phyloP scores from a whole-genome alignment of 2,888 invertebrate species.

The Alsophila aescularia region DNA sequence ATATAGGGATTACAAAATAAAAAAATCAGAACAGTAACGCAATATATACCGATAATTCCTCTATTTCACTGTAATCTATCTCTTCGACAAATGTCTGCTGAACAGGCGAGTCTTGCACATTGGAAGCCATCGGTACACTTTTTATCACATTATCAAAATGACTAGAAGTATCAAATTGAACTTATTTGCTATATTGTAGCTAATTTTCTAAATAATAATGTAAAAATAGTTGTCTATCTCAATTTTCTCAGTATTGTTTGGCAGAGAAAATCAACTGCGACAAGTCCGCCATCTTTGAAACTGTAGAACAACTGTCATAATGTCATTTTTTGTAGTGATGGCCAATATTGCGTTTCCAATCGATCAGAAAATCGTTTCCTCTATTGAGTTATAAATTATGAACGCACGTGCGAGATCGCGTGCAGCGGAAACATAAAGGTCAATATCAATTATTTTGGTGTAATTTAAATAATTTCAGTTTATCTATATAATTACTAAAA shows the following conservation, averaged over 20 bases:
- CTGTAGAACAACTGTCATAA: conserved; percentile 63
- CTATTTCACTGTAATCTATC: conserved; percentile 91
- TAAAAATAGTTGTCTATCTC: conserved; percentile 68
- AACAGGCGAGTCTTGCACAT: conserved; percentile 78
- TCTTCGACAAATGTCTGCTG: conserved; percentile 88
- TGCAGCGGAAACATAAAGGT: no score
- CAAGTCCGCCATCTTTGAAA: conserved; percentile 82
- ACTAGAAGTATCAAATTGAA: conserved; percentile 60
- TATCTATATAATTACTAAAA: no score
- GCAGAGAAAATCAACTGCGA: conserved; percentile 82
- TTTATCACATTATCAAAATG: conserved; percentile 81
- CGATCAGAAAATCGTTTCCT: neutral
- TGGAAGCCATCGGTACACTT: conserved; percentile 82
- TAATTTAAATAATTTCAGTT: no score
- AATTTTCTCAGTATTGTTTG: conserved; percentile 80
- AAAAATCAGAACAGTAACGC: conserved; percentile 14
- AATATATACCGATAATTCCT: conserved; percentile 87
- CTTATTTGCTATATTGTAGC: conserved; percentile 47
- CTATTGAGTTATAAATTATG: neutral
- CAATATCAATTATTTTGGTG: no score
- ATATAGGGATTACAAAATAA: conserved; percentile 6
- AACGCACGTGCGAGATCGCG: no score
- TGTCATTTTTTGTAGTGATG: conserved; percentile 48
- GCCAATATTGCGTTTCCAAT: conserved; percentile 9
- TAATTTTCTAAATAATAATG: conserved; percentile 52